Evolutionary conservation across 2,888 invertebrate genomes (phyloP).

Genomic region (Tridacna crocea): DNA sequence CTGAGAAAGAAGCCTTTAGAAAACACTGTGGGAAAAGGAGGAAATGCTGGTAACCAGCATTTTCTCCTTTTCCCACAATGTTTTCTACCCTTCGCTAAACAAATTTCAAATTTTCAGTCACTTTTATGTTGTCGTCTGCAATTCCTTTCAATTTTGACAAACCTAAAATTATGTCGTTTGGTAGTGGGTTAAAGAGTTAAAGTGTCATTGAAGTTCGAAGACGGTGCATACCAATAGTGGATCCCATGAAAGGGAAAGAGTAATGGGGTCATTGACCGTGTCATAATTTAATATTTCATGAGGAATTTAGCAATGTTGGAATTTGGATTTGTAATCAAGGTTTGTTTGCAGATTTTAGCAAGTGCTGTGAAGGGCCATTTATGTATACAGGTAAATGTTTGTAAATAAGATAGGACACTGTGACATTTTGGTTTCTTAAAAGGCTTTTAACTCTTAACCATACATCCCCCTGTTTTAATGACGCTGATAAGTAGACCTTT

Average conservation of each 20-base stretch:
- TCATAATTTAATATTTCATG: neutral
- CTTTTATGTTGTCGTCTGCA: no score
- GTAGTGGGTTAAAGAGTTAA: neutral
- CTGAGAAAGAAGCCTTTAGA: no score
- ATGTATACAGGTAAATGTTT: conserved; percentile 15
- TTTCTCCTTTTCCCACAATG: neutral
- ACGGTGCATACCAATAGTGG: no score
- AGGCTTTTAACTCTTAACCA: no score
- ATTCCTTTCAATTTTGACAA: no score
- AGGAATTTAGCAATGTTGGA: conserved; percentile 5
- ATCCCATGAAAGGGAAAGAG: no score
- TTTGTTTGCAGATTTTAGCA: conserved; percentile 27
- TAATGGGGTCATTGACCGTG: no score
- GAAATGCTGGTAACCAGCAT: neutral
- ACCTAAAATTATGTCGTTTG: neutral
- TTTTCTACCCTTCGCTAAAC: no score
- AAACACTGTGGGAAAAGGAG: neutral
- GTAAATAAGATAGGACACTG: conserved; percentile 16
- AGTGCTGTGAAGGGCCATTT: conserved; percentile 18
- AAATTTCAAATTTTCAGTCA: no score
- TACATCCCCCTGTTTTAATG: no score
- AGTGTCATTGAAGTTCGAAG: no score
- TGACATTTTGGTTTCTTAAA: conserved; percentile 13
- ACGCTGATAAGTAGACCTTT: no score
- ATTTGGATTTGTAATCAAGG: conserved; percentile 21